Evolutionary conservation across 2,888 invertebrate species (phyloP), one percentile per base, ranked within the genome.

Genomic region (Phaedon cochleariae): DNA sequence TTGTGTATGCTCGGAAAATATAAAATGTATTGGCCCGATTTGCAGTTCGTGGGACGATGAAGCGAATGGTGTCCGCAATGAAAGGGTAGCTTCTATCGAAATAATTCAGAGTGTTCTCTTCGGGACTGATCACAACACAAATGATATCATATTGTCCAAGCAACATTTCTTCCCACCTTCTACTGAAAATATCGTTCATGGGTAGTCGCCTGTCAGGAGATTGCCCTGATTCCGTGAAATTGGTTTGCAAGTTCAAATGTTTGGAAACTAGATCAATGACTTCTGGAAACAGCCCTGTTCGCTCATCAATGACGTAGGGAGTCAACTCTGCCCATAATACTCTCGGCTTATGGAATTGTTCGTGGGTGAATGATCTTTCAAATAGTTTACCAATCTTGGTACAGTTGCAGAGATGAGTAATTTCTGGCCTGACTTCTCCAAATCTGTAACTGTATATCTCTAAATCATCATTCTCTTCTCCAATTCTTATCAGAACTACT

Each of bases 111-210:
- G 31, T 37, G n/a, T 34, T 34, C 1, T 34, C 17, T 18, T 54
- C 37, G 12, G 53, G 53, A 5, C 18, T 18, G 10, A 54, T 10
- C 18, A 34, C n/a, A 15, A 31, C 34, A 37, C 29, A 54, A 10
- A 54, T 20, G 12, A 54, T 34, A 15, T 54, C 53, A 34, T 54
- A 54, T 34, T 54, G 20, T 22, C 21, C 53, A 1, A n/a, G 20
- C 6, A 54, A 20, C 10, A 29, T 21, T 29, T 54, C 53, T 20
- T 12, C 3, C 17, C 15, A 54, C 5, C 17, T 26, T 9, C 15
- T 20, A 6, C 18, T 54, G 0, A 34, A 41, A 1, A 20, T 10
- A n/a, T 31, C 18, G 17, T 17, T 6, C 12, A 9, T 17, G 9
- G 18, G 2, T 12, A 34, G n/a, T 18, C 18, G 20, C 34, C 18